Conservation (phyloP, 2,888 invertebrate species). For the Leptinotarsa peninsularis region DNA sequence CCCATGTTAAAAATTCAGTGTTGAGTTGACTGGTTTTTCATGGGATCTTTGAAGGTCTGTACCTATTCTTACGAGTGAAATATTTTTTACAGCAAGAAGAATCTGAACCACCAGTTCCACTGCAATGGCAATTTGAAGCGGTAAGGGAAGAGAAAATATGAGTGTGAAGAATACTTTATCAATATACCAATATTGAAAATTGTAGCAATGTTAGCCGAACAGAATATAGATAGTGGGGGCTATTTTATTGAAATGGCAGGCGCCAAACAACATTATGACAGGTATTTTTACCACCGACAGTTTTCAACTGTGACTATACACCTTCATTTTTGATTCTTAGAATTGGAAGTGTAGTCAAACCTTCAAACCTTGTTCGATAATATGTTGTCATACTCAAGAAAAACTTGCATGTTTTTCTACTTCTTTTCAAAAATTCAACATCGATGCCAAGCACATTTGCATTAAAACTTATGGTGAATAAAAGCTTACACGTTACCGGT, state of each 20-base stretch:
- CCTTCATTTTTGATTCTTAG: too few relatives aligned
- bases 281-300: neutral
- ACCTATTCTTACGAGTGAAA: slow-evolving; percentile 29
- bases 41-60: slow-evolving; percentile 1
- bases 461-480: too few relatives aligned
- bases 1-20: neutral
- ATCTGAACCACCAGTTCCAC: slow-evolving; percentile 46
- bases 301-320: slow-evolving; percentile 3
- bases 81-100: slow-evolving; percentile 49
- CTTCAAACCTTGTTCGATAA: too few relatives aligned
- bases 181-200: slow-evolving; percentile 37
- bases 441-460: too few relatives aligned
- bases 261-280: slow-evolving; percentile 2
- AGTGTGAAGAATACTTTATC: slow-evolving; percentile 33
- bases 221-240: neutral
- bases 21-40: neutral
- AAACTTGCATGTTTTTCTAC: too few relatives aligned
- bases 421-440: too few relatives aligned
- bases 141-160: slow-evolving; percentile 45
- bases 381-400: too few relatives aligned
- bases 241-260: slow-evolving; percentile 3
- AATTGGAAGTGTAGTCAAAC: too few relatives aligned
- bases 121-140: slow-evolving; percentile 49
- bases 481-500: too few relatives aligned
- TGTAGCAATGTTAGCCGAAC: slow-evolving; percentile 30